Evolutionary conservation across 2,888 invertebrate species (phyloP).

Genomic region (Lasioglossum oenotherae): DNA sequence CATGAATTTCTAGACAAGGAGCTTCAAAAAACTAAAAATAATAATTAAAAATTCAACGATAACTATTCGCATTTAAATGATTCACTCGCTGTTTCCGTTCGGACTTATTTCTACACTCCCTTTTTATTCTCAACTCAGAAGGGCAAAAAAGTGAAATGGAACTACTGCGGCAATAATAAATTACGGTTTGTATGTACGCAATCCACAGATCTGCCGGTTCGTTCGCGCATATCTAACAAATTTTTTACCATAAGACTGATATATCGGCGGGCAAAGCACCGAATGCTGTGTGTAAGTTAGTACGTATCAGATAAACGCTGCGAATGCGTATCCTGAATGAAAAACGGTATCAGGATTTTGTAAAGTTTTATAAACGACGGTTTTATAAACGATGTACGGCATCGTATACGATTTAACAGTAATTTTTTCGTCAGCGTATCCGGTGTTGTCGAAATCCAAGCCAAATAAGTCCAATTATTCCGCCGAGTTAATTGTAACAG

Average conservation of each 20-base stretch:
- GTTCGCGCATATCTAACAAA: constrained; percentile 29
- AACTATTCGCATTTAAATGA: too few species aligned
- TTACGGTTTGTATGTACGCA: background rate
- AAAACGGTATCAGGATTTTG: constrained; percentile 19
- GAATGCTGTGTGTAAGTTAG: constrained; percentile 21
- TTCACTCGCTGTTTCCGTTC: too few species aligned
- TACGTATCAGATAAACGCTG: constrained; percentile 26
- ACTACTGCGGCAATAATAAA: constrained; percentile 12
- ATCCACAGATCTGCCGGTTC: constrained; percentile 2
- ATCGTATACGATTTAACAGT: background rate
- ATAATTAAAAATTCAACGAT: too few species aligned
- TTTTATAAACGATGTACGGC: background rate
- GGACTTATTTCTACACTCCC: too few species aligned
- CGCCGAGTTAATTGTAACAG: background rate
- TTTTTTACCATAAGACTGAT: constrained; percentile 46
- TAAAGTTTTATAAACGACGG: constrained; percentile 13
- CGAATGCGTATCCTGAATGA: background rate
- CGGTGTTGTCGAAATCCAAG: background rate
- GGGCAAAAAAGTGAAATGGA: background rate
- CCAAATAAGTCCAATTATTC: background rate
- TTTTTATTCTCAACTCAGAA: background rate
- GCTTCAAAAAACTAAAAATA: too few species aligned
- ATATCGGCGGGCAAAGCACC: constrained; percentile 8
- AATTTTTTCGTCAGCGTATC: background rate
- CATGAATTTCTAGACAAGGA: too few species aligned